Evolutionary conservation across 2,113 vertebrate genomes (phyloP), one percentile per base, ranked within the genome.

Genomic region (Peromyscus leucopus): DNA sequence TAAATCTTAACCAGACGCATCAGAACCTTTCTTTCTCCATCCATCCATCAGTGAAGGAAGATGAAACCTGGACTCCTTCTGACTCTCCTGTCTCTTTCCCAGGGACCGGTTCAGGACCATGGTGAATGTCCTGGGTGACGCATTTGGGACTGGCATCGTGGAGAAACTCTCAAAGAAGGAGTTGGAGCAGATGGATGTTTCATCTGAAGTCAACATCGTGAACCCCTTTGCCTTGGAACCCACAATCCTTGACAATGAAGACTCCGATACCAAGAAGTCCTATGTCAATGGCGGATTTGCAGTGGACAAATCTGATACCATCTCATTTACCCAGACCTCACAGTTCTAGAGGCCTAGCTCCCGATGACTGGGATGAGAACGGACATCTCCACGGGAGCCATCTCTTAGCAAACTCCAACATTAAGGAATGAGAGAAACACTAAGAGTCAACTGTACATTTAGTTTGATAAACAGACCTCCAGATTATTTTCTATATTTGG

Each of bases 31-130:
- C 39, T 55, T 3, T 57, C 13, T 80, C 83, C 22, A 28, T 0
- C 83, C 22, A 28, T 0, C 7, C 17, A 39, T 0, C 28, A 17
- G 39, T 0, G 0, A 71, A 94, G 55, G 46, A 80, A 72, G 89
- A 42, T 69, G 33, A 80, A 96, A 36, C 55, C 24, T 33, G 9
- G 63, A n/a, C 22, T 67, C 97, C 59, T 24, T 91, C 96, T 98
- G 39, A 98, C 42, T 55, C 51, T 74, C 1, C 19, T 96, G 76
- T 98, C 96, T 97, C 1, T 97, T 86, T 98, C 90, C 96, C 96
- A 99, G 99, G 97, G 99, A 99, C 98, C 99, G 99, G 80, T 99
- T 99, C 98, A 99, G 99, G 93, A 99, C 99, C 2, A 99, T 99
- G 99, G 99, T 99, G 98, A 99, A 99, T 2, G 99, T 99, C 85